Evolutionary conservation across 92 coral and sea anemone species (phyloP).

Genomic region (Desmophyllum pertusum): DNA sequence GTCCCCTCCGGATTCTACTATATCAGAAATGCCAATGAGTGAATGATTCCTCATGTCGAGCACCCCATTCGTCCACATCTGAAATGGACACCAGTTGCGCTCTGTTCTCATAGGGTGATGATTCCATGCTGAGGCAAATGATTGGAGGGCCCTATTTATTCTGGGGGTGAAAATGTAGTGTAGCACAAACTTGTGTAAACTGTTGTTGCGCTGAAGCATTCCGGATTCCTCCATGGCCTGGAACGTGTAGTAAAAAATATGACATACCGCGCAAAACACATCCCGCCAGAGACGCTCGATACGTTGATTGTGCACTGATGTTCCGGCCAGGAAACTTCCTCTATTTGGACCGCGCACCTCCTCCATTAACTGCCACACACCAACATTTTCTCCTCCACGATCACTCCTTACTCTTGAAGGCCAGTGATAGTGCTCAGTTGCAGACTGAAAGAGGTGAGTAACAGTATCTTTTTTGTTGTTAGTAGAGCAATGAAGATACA

Average conservation of each 20-base stretch:
- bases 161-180: constrained; percentile 61
- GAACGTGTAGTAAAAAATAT: constrained; percentile 5
- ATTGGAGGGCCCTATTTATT: constrained; percentile 53
- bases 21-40: constrained; percentile 10
- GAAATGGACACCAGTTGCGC: constrained; percentile 55
- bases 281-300: constrained; percentile 20
- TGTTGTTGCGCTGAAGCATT: constrained; percentile 41
- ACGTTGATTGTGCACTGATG: constrained; percentile 24
- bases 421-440: constrained; percentile 31
- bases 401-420: constrained; percentile 55
- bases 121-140: constrained; percentile 59
- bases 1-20: constrained; percentile 11
- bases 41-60: constrained; percentile 30
- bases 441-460: constrained; percentile 27
- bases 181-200: constrained; percentile 50
- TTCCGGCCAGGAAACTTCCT: constrained; percentile 31
- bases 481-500: constrained; percentile 36
- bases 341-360: constrained; percentile 25
- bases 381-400: constrained; percentile 73
- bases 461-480: constrained; percentile 33
- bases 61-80: constrained; percentile 62
- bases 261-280: constrained; percentile 10
- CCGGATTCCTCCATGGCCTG: constrained; percentile 55
- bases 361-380: constrained; percentile 45
- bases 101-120: constrained; percentile 62